phyloP scores from a whole-genome alignment of 2,888 invertebrate genomes.

The Chelonus formosanus region DNA sequence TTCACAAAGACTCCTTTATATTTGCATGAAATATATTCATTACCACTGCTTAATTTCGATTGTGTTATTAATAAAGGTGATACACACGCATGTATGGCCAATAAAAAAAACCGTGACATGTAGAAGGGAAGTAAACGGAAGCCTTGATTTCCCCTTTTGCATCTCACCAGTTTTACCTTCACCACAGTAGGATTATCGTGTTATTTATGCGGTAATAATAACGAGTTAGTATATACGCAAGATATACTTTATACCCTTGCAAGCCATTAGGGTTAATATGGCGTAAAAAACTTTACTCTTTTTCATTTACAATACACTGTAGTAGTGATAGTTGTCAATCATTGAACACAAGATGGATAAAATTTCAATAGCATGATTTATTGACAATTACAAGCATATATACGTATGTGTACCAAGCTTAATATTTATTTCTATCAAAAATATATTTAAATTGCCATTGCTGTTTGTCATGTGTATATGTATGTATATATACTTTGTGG shows the following conservation, averaged over 20 bases:
- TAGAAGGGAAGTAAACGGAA: conserved; percentile 30
- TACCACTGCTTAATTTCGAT: not conserved
- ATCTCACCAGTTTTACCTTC: conserved; percentile 44
- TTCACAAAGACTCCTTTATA: too few species aligned
- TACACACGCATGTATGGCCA: not conserved
- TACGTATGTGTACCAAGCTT: not conserved
- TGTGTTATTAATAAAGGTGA: not conserved
- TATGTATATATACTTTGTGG: not conserved
- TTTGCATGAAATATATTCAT: too few species aligned
- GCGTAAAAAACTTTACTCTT: conserved; percentile 39
- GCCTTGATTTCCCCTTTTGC: conserved; percentile 36
- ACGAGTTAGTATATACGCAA: conserved; percentile 64
- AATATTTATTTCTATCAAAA: too few species aligned
- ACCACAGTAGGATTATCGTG: conserved; percentile 61
- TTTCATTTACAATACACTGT: conserved; percentile 8
- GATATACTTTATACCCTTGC: conserved; percentile 65
- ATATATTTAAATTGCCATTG: not conserved
- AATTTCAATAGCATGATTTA: too few species aligned
- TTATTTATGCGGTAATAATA: conserved; percentile 66
- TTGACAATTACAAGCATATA: too few species aligned
- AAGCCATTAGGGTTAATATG: conserved; percentile 65
- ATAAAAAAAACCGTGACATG: conserved; percentile 29
- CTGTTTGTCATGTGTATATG: not conserved
- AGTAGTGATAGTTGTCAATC: not conserved
- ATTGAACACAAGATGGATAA: not conserved